Evolutionary conservation across 1,140 invertebrate species (phyloP).

Genomic region (Lanistes nyassanus): DNA sequence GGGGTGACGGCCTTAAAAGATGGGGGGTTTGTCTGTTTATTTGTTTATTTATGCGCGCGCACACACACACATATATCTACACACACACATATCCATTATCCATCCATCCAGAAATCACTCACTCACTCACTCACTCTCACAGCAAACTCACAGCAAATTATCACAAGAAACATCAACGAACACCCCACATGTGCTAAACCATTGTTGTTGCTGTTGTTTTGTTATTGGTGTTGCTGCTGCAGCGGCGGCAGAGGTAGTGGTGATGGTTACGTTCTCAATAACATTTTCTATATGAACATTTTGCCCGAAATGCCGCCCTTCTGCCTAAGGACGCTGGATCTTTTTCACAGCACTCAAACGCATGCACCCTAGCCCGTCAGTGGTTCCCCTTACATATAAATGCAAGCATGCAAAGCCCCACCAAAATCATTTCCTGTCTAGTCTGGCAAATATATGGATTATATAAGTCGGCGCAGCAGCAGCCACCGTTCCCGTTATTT

Average conservation of each 20-base stretch:
- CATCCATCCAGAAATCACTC: neutral
- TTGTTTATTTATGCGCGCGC: neutral
- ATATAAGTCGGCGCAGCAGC: neutral
- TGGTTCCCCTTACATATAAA: neutral
- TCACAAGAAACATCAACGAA: neutral
- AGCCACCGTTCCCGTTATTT: neutral
- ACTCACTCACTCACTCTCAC: constrained; percentile 5
- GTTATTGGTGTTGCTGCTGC: too few species aligned
- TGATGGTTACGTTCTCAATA: neutral
- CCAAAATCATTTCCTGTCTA: constrained; percentile 12
- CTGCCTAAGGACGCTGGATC: neutral
- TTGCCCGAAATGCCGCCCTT: neutral
- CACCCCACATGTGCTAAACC: constrained; percentile 9
- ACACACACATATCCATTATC: neutral
- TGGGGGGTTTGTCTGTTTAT: too few species aligned
- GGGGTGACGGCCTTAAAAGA: too few species aligned
- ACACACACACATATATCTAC: neutral
- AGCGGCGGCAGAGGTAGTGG: neutral
- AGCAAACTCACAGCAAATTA: too few species aligned
- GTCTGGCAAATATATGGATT: constrained; percentile 13
- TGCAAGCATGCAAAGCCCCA: constrained; percentile 10
- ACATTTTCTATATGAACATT: neutral
- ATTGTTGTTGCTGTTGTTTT: constrained; percentile 9
- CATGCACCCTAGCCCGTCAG: neutral
- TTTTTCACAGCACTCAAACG: neutral